These are phyloP conservation scores for Spinus olivaceus DNA, from an alignment of 2,797 vertebrate genomes.

Conservation along the genomic window DNA sequence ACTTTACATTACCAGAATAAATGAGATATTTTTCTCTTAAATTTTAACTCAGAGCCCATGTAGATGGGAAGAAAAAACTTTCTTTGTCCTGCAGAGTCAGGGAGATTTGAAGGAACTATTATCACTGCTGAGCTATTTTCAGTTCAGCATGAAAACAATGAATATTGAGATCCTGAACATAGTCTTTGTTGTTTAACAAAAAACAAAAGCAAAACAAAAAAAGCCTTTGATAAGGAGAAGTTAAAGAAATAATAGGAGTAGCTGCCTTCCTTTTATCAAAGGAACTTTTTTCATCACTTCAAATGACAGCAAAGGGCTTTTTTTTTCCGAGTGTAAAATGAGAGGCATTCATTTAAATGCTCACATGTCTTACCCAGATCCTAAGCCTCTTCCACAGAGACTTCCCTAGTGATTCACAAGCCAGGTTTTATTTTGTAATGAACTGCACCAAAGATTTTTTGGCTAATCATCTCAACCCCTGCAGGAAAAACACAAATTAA, in stretches of 20 bases:
- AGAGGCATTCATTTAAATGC: neutral
- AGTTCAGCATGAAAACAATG: neutral
- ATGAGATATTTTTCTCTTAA: neutral
- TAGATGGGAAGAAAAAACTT: neutral
- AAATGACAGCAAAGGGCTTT: neutral
- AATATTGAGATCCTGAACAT: neutral
- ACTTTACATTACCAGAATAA: neutral
- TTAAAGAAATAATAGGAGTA: neutral
- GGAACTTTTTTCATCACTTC: neutral
- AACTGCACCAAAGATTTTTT: neutral
- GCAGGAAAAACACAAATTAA: conserved; percentile 21
- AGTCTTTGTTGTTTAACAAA: neutral
- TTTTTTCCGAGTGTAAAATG: neutral
- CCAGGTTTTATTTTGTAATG: neutral
- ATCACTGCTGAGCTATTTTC: neutral
- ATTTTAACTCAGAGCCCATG: neutral
- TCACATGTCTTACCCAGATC: neutral
- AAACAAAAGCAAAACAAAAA: neutral
- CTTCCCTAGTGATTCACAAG: neutral
- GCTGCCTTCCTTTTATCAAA: neutral
- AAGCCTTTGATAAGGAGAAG: neutral
- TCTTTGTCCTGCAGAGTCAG: neutral
- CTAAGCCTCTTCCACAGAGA: neutral
- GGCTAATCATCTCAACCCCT: neutral
- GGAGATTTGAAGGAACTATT: neutral